Evolutionary conservation across 30 jellyfish, hydroid and myxozoan species (phyloP), one percentile per base, ranked within the genome.

Genomic region (Euphysa ruthae): DNA sequence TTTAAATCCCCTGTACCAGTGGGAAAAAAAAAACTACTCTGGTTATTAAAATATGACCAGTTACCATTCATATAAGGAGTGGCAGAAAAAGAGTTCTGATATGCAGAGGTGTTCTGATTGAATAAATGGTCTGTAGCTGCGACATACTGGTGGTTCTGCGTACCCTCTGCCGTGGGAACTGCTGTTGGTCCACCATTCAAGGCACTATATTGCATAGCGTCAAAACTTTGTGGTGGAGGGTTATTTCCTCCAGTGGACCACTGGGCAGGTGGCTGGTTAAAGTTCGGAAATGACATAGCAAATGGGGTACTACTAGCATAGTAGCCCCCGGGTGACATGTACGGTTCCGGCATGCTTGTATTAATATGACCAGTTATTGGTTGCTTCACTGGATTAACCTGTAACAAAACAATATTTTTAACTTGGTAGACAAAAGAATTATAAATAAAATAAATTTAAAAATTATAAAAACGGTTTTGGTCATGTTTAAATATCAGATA

Each of bases 31-130:
- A 78, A 86, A 19, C 94, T 78, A 63, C 71, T 86, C 18, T 94
- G 93, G 55, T 78, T 86, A 80, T 86, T 86, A 86, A 86, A 86
- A 65, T 86, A 86, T 16, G 96, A 86, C 96, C 96, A 86, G 28
- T 25, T 79, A 0, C 93, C 93, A 71, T 79, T 80, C 82, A 86
- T 79, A 52, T 72, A 86, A 8, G 95, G 95, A 23, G 82, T 71
- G 16, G 83, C 80, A 20, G 95, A 70, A 74, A 58, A 86, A 2
- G 94, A 32, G 58, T 35, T 86, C 32, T 82, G 83, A 60, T 69
- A 86, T 32, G 82, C 94, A 31, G 96, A 78, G 57, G 69, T 86
- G 29, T 82, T 72, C 2, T 87, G 96, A 52, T 79, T 86, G 62
- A 78, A 86, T 63, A 86, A 52, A 69, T 73, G 93, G 38, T 86